A percentile compares a stretch with the other conserved stretches of the same genome.
These are phyloP conservation scores for Drosophila diplacantha DNA, from an alignment of 2,888 invertebrate genomes.

Conservation along the genomic window DNA sequence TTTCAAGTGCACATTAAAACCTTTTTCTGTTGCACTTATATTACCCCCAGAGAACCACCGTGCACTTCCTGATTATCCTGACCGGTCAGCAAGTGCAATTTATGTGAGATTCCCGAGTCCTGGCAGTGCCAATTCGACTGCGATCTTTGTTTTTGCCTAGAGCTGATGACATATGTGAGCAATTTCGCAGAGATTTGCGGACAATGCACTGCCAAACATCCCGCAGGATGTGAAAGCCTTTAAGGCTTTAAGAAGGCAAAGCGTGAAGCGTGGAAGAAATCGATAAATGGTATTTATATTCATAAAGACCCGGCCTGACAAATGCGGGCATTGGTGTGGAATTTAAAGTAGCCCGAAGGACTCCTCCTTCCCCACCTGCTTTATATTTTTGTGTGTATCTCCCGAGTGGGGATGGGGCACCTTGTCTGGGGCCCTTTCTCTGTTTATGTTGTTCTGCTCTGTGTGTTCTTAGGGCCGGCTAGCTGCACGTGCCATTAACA, in stretches of 20 bases:
- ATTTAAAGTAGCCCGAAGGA: slow-evolving; percentile 66
- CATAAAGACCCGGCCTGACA: slow-evolving; percentile 62
- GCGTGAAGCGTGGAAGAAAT: slow-evolving; percentile 47
- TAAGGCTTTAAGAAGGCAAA: slow-evolving; percentile 48
- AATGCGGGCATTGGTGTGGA: slow-evolving; percentile 54
- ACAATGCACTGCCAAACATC: slow-evolving; percentile 48
- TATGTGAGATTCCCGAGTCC: slow-evolving; percentile 48
- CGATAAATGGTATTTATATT: slow-evolving; percentile 68
- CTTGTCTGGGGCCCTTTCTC: slow-evolving; percentile 30
- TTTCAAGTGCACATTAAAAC: not conserved
- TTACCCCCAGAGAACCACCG: slow-evolving; percentile 4
- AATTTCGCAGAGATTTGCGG: slow-evolving; percentile 72
- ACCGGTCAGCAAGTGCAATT: slow-evolving; percentile 48
- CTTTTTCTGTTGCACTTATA: not conserved
- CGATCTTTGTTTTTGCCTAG: slow-evolving; percentile 48
- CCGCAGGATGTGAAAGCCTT: slow-evolving; percentile 13
- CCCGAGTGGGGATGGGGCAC: slow-evolving; percentile 6
- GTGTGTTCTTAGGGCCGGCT: slow-evolving; percentile 19
- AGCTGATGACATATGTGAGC: slow-evolving; percentile 69
- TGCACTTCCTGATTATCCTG: slow-evolving; percentile 50
- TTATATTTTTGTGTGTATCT: slow-evolving; percentile 15
- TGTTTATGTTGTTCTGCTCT: slow-evolving; percentile 38
- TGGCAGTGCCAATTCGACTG: slow-evolving; percentile 48
- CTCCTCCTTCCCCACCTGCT: slow-evolving; percentile 1
- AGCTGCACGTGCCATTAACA: slow-evolving; percentile 74